These are phyloP conservation scores for Electrophaes corylata DNA, from an alignment of 2,888 invertebrate species.

Conservation along the genomic window DNA sequence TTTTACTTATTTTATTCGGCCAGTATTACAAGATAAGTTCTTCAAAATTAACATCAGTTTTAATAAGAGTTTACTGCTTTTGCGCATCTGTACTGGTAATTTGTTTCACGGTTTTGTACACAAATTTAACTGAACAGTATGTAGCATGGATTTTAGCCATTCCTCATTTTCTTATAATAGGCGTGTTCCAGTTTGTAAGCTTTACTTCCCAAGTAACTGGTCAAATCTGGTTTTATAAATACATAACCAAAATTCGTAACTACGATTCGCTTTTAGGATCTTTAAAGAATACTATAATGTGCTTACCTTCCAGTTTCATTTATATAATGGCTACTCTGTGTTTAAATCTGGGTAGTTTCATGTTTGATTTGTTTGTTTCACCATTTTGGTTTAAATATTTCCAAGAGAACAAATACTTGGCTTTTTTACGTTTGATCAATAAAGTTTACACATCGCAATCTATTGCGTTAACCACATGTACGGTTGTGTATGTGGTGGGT, in stretches of 20 bases:
- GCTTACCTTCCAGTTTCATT: neutral
- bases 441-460: neutral
- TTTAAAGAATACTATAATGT: neutral
- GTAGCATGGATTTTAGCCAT: too few relatives aligned
- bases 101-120: too few relatives aligned
- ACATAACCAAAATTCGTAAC: neutral
- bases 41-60: too few relatives aligned
- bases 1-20: too few relatives aligned
- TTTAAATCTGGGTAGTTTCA: neutral
- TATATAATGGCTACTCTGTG: neutral
- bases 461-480: neutral
- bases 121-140: too few relatives aligned
- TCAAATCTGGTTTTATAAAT: neutral
- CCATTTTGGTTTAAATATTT: neutral
- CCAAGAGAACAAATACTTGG: neutral
- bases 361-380: neutral
- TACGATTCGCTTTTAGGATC: constrained; percentile 1
- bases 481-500: neutral
- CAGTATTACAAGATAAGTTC: too few relatives aligned
- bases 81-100: too few relatives aligned
- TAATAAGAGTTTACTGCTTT: too few relatives aligned
- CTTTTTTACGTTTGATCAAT: neutral
- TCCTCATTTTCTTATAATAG: too few relatives aligned
- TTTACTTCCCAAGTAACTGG: constrained; percentile 1
- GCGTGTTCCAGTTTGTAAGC: neutral